Evolutionary conservation across 2,797 vertebrate species (phyloP).

Genomic region (Bucorvus abyssinicus): DNA sequence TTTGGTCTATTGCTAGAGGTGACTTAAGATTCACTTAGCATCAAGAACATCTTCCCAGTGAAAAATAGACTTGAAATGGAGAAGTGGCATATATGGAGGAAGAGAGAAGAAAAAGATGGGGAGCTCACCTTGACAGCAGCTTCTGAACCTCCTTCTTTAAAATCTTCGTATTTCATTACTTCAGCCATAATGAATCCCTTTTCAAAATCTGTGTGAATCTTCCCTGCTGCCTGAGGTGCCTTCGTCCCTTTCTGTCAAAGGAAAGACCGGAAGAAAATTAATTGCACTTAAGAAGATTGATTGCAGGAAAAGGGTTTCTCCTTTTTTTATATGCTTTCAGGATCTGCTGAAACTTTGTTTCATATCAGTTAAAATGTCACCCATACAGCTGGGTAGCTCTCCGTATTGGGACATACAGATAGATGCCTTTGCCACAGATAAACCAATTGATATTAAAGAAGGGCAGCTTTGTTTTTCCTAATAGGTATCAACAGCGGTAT

Average conservation of each 20-base stretch:
- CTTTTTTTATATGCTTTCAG: conserved; percentile 49
- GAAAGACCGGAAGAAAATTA: conserved; percentile 79
- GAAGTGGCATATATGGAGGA: not conserved
- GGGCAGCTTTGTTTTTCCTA: conserved; percentile 71
- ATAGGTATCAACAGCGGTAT: conserved; percentile 79
- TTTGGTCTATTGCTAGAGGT: conserved; percentile 66
- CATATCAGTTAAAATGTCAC: conserved; percentile 51
- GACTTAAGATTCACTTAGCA: conserved; percentile 77
- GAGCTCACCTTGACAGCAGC: conserved; percentile 88
- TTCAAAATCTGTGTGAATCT: conserved; percentile 93
- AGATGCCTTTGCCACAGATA: conserved; percentile 75
- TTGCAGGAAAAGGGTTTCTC: conserved; percentile 70
- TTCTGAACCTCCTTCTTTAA: conserved; percentile 95
- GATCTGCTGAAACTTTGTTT: conserved; percentile 72
- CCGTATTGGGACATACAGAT: conserved; percentile 74
- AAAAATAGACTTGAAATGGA: conserved; percentile 42
- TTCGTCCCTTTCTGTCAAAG: conserved; percentile 90
- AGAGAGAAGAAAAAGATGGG: not conserved
- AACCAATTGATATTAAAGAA: conserved; percentile 78
- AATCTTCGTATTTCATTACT: conserved; percentile 97
- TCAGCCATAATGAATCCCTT: conserved; percentile 97
- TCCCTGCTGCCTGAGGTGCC: conserved; percentile 91
- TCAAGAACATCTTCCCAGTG: conserved; percentile 77
- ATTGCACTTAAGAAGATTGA: conserved; percentile 87
- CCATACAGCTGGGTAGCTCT: conserved; percentile 36